A percentile compares a stretch with the other conserved stretches of the same genome.
These are phyloP conservation scores for Circaetus gallicus DNA, from an alignment of 2,113 vertebrate species.

Conservation along the genomic window DNA sequence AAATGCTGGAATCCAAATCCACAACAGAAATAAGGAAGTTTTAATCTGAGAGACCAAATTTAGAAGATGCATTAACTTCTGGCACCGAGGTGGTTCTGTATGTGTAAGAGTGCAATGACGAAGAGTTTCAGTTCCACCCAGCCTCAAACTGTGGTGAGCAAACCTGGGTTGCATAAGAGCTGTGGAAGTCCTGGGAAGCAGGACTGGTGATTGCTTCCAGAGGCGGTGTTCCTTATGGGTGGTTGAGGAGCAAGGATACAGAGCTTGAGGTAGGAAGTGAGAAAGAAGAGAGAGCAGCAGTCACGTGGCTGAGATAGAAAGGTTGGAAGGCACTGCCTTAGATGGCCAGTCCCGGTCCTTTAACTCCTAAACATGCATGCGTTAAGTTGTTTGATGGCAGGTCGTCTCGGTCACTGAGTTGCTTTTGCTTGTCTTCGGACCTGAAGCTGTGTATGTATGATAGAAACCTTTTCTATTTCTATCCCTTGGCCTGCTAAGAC, in stretches of 20 bases:
- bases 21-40: not conserved
- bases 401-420: not conserved
- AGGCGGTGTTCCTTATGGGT: not conserved
- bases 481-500: not conserved
- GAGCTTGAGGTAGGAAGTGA: not conserved
- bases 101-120: rapidly evolving
- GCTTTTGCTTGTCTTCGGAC: not conserved
- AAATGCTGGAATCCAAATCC: not conserved
- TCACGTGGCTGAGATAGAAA: not conserved
- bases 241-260: not conserved
- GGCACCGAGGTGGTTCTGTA: rapidly evolving
- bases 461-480: not conserved
- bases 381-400: not conserved
- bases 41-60: not conserved
- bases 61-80: not conserved
- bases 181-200: not conserved
- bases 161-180: not conserved
- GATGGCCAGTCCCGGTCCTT: not conserved
- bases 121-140: conserved; percentile 6
- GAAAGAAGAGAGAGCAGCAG: not conserved
- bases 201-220: not conserved
- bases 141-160: not conserved
- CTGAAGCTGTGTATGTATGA: not conserved
- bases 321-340: not conserved
- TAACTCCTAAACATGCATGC: not conserved